Evolutionary conservation across 2,888 invertebrate genomes (phyloP).

Genomic region (Biston betularia): DNA sequence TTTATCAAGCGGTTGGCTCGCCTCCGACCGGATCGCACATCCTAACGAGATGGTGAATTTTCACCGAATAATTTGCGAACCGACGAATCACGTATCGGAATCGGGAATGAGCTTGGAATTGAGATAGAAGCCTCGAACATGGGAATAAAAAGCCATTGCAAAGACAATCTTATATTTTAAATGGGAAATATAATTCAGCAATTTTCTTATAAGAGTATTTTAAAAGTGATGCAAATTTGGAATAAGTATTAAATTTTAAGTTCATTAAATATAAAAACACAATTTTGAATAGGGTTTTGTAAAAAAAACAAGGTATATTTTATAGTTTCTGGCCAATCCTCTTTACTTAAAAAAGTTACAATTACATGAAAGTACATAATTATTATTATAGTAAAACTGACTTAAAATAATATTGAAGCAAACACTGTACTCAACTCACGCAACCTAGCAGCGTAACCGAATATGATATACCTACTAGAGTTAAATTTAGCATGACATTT

Average conservation of each 20-base stretch:
- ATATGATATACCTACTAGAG: constrained; percentile 39
- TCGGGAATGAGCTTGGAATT: constrained; percentile 82
- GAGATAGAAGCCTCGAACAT: constrained; percentile 83
- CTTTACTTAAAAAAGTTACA: neutral
- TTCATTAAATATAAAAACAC: no score
- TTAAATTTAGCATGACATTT: constrained; percentile 52
- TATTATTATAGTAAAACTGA: neutral
- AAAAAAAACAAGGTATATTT: no score
- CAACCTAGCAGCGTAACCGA: constrained; percentile 20
- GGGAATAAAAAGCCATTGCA: constrained; percentile 59
- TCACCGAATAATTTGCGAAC: constrained; percentile 86
- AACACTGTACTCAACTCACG: constrained; percentile 16
- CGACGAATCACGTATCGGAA: constrained; percentile 86
- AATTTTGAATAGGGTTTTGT: no score
- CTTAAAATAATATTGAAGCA: constrained; percentile 5
- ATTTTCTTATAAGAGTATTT: neutral
- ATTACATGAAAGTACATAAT: neutral
- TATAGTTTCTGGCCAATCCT: no score
- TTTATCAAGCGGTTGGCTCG: constrained; percentile 86
- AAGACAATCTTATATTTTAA: constrained; percentile 22
- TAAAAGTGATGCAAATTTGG: neutral
- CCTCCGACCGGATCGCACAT: constrained; percentile 82
- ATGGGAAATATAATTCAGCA: constrained; percentile 16
- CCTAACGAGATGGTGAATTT: constrained; percentile 87
- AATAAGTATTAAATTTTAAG: no score